Percentiles rank a stretch among this genome's conserved stretches.
phyloP scores from a whole-genome alignment of 2,888 invertebrate species.

The Rotaria sp. region DNA sequence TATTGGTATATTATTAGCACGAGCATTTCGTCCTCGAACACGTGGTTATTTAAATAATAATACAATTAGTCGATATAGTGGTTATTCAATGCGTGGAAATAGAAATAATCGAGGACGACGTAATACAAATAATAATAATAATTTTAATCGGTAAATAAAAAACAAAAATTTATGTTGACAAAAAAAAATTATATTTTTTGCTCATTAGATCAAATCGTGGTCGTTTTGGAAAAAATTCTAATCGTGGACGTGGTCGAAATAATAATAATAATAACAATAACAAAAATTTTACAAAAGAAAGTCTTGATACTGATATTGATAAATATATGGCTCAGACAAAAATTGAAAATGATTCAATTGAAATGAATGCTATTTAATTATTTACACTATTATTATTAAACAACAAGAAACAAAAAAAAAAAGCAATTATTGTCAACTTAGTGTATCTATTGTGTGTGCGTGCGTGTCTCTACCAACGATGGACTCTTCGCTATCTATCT shows the following conservation, averaged over 20 bases:
- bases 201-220: not conserved
- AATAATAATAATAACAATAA: not conserved
- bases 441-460: conserved; percentile 8
- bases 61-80: not conserved
- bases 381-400: not conserved
- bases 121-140: not conserved
- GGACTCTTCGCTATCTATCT: not conserved
- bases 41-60: conserved; percentile 10
- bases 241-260: not conserved
- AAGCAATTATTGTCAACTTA: not conserved
- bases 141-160: not conserved
- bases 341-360: not conserved
- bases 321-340: not conserved
- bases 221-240: not conserved
- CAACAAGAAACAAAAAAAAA: not conserved
- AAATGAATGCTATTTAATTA: not conserved
- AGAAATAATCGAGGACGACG: not conserved
- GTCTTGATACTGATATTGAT: not conserved
- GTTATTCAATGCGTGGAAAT: not conserved
- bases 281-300: not conserved
- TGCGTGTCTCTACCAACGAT: not conserved
- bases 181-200: no score
- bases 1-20: not conserved
- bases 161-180: no score
- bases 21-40: not conserved